Conservation (phyloP, 2,888 invertebrate genomes). For the Drosophila atripex region DNA sequence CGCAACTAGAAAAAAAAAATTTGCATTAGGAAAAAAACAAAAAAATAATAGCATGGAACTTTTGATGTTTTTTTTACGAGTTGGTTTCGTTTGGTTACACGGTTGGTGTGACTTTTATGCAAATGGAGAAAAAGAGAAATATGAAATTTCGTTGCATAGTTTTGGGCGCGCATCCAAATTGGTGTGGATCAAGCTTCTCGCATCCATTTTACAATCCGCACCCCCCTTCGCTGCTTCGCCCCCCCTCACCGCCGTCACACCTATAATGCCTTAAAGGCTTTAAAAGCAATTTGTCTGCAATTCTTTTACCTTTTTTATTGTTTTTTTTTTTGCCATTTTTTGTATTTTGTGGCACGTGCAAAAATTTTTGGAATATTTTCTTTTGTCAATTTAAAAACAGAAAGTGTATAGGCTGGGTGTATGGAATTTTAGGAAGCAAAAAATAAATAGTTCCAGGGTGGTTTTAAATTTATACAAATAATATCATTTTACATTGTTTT, state of each 20-base stretch:
- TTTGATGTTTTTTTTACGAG: conserved; percentile 10
- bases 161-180: conserved; percentile 69
- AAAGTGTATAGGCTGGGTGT: neutral
- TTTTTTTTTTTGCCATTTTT: conserved; percentile 8
- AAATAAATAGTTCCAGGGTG: neutral
- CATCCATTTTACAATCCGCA: conserved; percentile 9
- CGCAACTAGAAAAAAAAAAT: conserved; percentile 39
- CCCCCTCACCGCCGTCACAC: conserved; percentile 8
- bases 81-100: neutral
- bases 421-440: neutral
- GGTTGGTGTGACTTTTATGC: conserved; percentile 57
- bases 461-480: too few species aligned
- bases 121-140: conserved; percentile 48
- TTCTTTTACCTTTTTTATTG: conserved; percentile 11
- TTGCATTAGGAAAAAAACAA: conserved; percentile 20
- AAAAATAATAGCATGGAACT: conserved; percentile 7
- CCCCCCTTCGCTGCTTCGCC: neutral
- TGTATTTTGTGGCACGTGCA: conserved; percentile 10
- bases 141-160: conserved; percentile 58
- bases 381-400: conserved; percentile 1
- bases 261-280: conserved; percentile 69
- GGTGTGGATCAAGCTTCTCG: conserved; percentile 33
- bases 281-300: conserved; percentile 69
- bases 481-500: too few species aligned
- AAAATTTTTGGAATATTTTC: conserved; percentile 24